These are phyloP conservation scores for Cataglyphis altisquamis DNA, from an alignment of 2,888 invertebrate species.

Conservation along the genomic window DNA sequence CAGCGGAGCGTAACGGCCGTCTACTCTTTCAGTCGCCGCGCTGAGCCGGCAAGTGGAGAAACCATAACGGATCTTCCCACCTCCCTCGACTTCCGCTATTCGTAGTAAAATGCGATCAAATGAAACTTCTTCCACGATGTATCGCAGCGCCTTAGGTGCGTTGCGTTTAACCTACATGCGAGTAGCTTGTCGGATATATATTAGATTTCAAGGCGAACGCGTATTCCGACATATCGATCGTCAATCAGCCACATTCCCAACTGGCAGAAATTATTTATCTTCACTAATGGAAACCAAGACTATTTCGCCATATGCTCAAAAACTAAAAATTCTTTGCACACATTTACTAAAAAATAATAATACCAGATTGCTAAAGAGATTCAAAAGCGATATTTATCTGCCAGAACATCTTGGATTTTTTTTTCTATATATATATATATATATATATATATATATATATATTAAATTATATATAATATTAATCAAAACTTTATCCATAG, in stretches of 20 bases:
- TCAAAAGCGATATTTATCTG: not conserved
- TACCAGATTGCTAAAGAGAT: not conserved
- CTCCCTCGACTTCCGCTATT: constrained; percentile 50
- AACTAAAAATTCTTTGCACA: not conserved
- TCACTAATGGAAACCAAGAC: constrained; percentile 15
- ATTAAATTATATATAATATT: not conserved
- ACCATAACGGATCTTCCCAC: constrained; percentile 60
- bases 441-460: not conserved
- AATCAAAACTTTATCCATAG: not conserved
- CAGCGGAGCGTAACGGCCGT: constrained; percentile 65
- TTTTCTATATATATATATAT: not conserved
- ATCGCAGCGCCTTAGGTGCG: constrained; percentile 27
- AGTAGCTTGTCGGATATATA: constrained; percentile 25
- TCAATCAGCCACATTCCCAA: constrained; percentile 4
- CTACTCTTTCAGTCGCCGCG: constrained; percentile 56
- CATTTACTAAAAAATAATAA: not conserved
- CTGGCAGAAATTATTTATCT: constrained; percentile 23
- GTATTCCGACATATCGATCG: constrained; percentile 31
- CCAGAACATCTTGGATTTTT: not conserved
- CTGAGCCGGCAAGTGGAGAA: constrained; percentile 52
- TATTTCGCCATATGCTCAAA: not conserved
- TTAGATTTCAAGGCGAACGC: constrained; percentile 43
- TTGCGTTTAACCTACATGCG: constrained; percentile 48
- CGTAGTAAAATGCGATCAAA: constrained; percentile 55
- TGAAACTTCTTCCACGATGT: constrained; percentile 48